Base-by-base conservation (phyloP, 2,113 vertebrate genomes). In the Oryctolagus cuniculus region DNA sequence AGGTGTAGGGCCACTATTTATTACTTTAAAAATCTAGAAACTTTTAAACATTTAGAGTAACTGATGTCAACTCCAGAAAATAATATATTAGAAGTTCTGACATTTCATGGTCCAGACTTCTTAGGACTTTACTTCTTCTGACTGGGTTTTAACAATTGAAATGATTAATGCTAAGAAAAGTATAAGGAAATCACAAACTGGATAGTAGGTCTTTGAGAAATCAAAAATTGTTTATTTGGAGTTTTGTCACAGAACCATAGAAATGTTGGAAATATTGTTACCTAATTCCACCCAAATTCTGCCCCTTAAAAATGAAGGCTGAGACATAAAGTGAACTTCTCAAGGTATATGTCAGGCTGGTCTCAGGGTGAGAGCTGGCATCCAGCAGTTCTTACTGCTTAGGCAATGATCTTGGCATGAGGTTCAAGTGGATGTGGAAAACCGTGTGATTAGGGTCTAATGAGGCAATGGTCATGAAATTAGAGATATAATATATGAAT, bases 231-330 rank as follows among this genome's bases (percentile, higher is more conserved):
- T 36, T 21, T 53, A 6, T 84, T 84, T 72, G 72, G 51, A 80
- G 17, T 84, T 80, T 89, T 95, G 34, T 51, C 10, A 38, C 8
- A 77, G 44, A 91, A n/a, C 91, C 44, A 63, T 9, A 79, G 27
- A 38, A 93, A 16, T 84, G 25, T 81, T 93, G 74, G 61, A 88
- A 93, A 25, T 64, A 72, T 75, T 49, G 9, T 70, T 36, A 86
- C 44, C 31, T 31, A n/a, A 72, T 1, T 58, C 55, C 19, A 16
- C 19, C 19, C 19, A 15, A 58, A 31, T 79, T 88, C 83, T 83
- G 44, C 38, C 29, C 16, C 61, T 83, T 51, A 87, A 73, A 49
- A 24, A 66, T 64, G 85, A 64, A 70, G 38, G 17, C 22, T 77
- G 69, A 89, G 49, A 36, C 17, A 24, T 24, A 25, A 55, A 31